phyloP scores from a whole-genome alignment of 2,113 vertebrate species.

The Crotalus tigris region DNA sequence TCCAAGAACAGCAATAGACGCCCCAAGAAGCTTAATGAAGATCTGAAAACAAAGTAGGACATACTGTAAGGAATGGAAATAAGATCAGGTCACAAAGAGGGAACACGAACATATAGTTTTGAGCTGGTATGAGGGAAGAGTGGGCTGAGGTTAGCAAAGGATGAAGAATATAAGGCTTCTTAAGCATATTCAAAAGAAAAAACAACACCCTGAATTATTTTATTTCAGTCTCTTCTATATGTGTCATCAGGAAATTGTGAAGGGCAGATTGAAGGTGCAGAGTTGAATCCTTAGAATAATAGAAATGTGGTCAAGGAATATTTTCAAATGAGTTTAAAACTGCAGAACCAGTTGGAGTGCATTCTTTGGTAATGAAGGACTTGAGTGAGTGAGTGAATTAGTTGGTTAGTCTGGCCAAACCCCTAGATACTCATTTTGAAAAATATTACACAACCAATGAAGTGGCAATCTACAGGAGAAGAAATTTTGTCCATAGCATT shows the following conservation, averaged over 20 bases:
- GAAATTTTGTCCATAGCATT: neutral
- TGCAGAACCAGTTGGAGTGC: neutral
- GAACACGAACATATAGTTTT: neutral
- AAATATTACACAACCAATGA: neutral
- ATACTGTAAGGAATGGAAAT: neutral
- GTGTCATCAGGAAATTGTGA: neutral
- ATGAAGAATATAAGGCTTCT: neutral
- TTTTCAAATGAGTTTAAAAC: neutral
- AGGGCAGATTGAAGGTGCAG: neutral
- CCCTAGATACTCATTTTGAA: neutral
- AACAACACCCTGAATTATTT: neutral
- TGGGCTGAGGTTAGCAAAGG: neutral
- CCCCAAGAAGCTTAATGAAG: neutral
- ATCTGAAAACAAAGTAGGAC: neutral
- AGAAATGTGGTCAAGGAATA: neutral
- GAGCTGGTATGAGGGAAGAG: neutral
- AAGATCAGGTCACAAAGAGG: neutral
- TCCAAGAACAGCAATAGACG: neutral
- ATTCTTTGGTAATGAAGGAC: neutral
- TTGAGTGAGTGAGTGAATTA: neutral
- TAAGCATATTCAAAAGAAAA: neutral
- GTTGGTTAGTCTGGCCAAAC: neutral
- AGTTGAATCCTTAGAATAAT: neutral
- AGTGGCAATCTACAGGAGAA: neutral
- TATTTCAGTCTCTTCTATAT: neutral